phyloP scores from a whole-genome alignment of 2,113 vertebrate genomes.

The Montifringilla adamsi region DNA sequence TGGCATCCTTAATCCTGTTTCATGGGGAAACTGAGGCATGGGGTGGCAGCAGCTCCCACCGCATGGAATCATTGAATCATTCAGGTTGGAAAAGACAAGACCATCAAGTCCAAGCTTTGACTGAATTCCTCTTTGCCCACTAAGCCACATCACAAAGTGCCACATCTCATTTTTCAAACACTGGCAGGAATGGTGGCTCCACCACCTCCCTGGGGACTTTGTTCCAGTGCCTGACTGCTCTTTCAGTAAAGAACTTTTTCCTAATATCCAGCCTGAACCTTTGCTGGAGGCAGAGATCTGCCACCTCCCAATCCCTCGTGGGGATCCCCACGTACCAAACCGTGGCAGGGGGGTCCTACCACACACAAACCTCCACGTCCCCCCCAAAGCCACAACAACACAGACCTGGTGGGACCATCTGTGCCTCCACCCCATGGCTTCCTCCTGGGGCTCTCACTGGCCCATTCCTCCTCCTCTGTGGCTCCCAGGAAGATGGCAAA shows the following conservation, averaged over 20 bases:
- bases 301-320: fast-evolving
- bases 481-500: neutral
- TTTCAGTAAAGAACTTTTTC: neutral
- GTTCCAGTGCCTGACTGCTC: neutral
- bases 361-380: fast-evolving
- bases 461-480: neutral
- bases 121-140: neutral
- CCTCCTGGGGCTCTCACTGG: neutral
- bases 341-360: fast-evolving
- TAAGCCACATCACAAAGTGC: neutral
- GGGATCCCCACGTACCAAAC: fast-evolving
- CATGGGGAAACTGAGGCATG: neutral
- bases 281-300: neutral
- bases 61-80: neutral
- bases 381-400: neutral
- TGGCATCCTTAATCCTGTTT: neutral
- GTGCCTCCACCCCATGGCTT: fast-evolving
- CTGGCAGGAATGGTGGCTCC: neutral
- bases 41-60: neutral
- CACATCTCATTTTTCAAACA: fast-evolving
- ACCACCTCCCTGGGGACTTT: neutral
- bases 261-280: neutral
- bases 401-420: fast-evolving
- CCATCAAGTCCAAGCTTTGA: neutral
- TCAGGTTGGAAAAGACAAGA: neutral